phyloP scores from a whole-genome alignment of 1,140 invertebrate genomes.

The Drosophila mojavensis region DNA sequence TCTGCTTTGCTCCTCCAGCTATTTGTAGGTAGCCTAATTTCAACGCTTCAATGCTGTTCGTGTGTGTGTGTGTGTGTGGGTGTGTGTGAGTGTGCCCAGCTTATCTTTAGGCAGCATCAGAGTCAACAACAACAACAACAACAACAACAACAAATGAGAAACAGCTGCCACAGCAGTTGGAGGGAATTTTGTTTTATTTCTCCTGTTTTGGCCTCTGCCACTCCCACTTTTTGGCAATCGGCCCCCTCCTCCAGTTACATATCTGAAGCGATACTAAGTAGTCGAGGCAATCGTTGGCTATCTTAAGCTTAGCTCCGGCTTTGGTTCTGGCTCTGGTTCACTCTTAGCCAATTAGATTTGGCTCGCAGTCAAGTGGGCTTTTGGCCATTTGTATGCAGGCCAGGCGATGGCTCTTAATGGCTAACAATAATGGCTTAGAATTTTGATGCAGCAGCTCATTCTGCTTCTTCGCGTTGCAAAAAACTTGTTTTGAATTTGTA shows the following conservation, averaged over 20 bases:
- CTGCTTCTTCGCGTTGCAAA: neutral
- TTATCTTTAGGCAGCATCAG: conserved; percentile 71
- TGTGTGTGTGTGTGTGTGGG: conserved; percentile 36
- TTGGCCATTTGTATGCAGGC: conserved; percentile 40
- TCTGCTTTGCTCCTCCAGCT: conserved; percentile 26
- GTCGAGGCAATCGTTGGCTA: neutral
- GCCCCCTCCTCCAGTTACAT: neutral
- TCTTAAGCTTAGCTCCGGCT: neutral
- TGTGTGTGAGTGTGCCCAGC: conserved; percentile 50
- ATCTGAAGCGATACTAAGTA: conserved; percentile 25
- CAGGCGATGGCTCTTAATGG: conserved; percentile 17
- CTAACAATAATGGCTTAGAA: conserved; percentile 42
- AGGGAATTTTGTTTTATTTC: conserved; percentile 37
- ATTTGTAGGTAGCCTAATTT: conserved; percentile 77
- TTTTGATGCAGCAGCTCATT: conserved; percentile 7
- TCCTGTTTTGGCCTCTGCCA: neutral
- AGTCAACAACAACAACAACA: conserved; percentile 40
- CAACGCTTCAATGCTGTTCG: conserved; percentile 75
- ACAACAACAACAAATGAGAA: conserved; percentile 28
- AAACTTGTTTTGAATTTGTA: conserved; percentile 54
- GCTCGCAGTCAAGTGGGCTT: conserved; percentile 18
- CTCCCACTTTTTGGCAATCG: neutral
- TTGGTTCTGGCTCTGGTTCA: neutral
- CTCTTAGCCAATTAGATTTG: conserved; percentile 40
- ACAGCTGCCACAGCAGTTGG: conserved; percentile 36